Percentiles rank a stretch among this genome's conserved stretches.
These are phyloP conservation scores for Montifringilla adamsi DNA, from an alignment of 2,113 vertebrate genomes.

Conservation along the genomic window DNA sequence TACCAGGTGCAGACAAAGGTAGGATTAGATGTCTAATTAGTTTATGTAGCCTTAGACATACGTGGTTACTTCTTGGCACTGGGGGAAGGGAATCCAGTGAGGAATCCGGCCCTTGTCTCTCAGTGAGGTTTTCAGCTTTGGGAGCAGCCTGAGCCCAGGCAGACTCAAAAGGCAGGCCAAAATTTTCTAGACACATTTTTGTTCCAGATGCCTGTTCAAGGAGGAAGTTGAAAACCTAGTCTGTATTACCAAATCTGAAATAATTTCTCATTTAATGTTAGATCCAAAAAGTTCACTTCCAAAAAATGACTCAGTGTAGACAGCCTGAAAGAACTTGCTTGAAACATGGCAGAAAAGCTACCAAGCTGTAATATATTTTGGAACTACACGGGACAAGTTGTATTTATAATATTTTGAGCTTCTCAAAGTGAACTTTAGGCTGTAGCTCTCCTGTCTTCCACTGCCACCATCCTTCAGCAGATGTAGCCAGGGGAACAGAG, in stretches of 20 bases:
- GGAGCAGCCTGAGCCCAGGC: neutral
- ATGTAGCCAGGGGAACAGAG: neutral
- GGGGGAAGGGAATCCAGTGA: neutral
- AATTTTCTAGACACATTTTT: neutral
- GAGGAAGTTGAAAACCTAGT: neutral
- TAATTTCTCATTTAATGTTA: neutral
- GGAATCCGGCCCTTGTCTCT: neutral
- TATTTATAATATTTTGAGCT: neutral
- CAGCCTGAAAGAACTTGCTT: constrained; percentile 17
- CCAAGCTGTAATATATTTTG: neutral
- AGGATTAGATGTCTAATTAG: constrained; percentile 63
- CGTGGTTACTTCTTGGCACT: neutral
- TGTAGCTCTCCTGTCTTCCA: neutral
- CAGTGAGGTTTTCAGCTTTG: neutral
- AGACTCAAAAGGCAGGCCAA: neutral
- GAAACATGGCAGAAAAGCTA: neutral
- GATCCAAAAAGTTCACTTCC: constrained; percentile 18
- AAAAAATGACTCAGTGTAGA: constrained; percentile 13
- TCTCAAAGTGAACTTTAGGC: neutral
- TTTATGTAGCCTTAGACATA: constrained; percentile 28
- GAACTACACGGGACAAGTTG: neutral
- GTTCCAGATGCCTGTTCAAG: neutral
- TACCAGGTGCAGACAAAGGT: constrained; percentile 30
- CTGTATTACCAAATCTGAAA: constrained; percentile 19
- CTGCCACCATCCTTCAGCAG: neutral